These are phyloP conservation scores for Podabrus alpinus DNA, from an alignment of 2,888 invertebrate species.

Conservation along the genomic window DNA sequence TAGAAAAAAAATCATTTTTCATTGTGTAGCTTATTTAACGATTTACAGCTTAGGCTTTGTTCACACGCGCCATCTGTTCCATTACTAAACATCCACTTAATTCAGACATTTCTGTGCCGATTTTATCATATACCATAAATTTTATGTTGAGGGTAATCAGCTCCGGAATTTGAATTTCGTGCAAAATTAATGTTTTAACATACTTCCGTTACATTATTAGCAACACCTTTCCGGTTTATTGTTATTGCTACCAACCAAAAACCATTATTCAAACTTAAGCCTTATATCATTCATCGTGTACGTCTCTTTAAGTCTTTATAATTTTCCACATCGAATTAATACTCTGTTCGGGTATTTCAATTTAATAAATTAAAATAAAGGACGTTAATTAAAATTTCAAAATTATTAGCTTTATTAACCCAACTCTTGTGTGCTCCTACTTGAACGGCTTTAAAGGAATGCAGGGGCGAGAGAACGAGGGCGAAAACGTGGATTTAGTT, in stretches of 20 bases:
- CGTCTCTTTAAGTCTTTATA: conserved; percentile 1
- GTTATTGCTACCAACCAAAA: conserved; percentile 1
- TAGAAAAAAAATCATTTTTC: conserved; percentile 24
- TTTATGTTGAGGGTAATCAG: conserved; percentile 23
- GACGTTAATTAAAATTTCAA: neutral
- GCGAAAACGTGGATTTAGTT: neutral
- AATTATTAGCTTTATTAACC: neutral
- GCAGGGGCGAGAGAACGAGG: neutral
- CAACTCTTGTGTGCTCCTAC: neutral
- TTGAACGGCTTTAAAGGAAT: neutral
- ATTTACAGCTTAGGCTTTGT: conserved; percentile 13
- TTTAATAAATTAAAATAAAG: neutral
- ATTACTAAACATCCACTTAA: conserved; percentile 21
- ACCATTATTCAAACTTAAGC: conserved; percentile 3
- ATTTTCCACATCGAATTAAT: neutral
- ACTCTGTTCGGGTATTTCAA: neutral
- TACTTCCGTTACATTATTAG: conserved; percentile 11
- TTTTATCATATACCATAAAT: conserved; percentile 26
- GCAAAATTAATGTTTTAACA: conserved; percentile 23
- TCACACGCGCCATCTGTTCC: conserved; percentile 21
- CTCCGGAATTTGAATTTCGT: conserved; percentile 16
- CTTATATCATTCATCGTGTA: neutral
- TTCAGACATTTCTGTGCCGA: conserved; percentile 20
- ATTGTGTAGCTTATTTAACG: conserved; percentile 12
- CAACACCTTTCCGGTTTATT: conserved; percentile 5